Evolutionary conservation across 2,888 invertebrate genomes (phyloP), one percentile per base, ranked within the genome.

Genomic region (Melangyna quadrimaculata): DNA sequence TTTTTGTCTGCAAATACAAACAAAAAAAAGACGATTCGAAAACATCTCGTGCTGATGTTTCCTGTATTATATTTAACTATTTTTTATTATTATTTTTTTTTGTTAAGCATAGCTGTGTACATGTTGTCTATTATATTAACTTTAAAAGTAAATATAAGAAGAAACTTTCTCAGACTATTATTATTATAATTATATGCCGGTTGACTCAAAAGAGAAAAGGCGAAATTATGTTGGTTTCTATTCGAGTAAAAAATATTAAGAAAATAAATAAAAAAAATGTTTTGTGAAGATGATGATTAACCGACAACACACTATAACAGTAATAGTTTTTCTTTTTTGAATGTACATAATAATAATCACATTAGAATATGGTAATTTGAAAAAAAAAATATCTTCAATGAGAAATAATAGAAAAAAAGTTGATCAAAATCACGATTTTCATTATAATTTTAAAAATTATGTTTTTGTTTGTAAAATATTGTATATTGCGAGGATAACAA

Each of bases 381-480:
- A 65, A 55, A 67, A 35, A 19, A 48, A 4, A n/a, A 73, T 35
- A 57, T 71, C 27, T 63, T 45, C 70, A 57, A 57, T 24, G 24
- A 83, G 29, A 61, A 24, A 40, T n/a, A 12, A 61, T 29, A 10
- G n/a, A 67, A 67, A 9, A 48, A 63, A 57, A 37, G 19, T 45
- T 69, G 22, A 73, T 63, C 43, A 45, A 19, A 40, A 22, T 55
- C 72, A 51, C 59, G 77, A 51, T 72, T 32, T 22, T 61, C 69
- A 27, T 77, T 55, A 77, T 86, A 40, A 69, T 63, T 77, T 80
- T 0, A 75, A 72, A 80, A 80, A 77, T 72, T 72, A 72, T 71
- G 61, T 71, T 74, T 86, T 86, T 86, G 86, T 86, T 86, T 86
- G 86, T 86, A 86, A 87, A 77, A 87, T 79, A 87, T 83, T 83